Conservation (phyloP, 2,113 vertebrate species). For the Anguilla japonica region DNA sequence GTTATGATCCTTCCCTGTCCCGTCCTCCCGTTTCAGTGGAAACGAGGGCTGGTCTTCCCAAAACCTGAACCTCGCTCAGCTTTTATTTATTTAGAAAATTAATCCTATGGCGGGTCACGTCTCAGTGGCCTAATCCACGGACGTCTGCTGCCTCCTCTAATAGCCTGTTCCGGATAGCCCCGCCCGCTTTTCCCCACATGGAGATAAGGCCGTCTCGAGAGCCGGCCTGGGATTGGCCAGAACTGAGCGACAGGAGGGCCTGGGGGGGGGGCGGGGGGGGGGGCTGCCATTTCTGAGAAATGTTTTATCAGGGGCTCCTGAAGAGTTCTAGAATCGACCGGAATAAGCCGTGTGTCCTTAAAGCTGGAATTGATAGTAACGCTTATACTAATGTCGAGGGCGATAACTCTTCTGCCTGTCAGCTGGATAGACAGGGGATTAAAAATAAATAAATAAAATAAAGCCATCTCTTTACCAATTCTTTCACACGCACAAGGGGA, state of each 20-base stretch:
- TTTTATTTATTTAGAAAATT: no score
- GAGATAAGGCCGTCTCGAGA: not conserved
- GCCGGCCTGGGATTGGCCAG: not conserved
- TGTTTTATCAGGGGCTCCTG: not conserved
- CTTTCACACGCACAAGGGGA: not conserved
- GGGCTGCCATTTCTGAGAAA: not conserved
- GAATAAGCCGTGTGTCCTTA: not conserved
- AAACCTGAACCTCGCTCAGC: no score
- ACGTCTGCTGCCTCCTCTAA: not conserved
- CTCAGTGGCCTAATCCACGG: not conserved
- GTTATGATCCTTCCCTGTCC: no score
- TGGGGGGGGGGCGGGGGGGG: not conserved
- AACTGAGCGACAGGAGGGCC: not conserved
- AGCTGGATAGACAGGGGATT: not conserved
- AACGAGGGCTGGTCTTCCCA: no score
- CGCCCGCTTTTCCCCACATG: not conserved
- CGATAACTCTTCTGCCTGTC: not conserved
- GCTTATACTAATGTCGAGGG: not conserved
- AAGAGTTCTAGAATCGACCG: not conserved
- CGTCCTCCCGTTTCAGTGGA: no score
- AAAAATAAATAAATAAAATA: conserved; percentile 8
- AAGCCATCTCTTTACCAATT: not conserved
- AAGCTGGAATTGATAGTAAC: not conserved
- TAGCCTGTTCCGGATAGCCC: not conserved
- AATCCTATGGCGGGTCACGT: not conserved